These are phyloP conservation scores for Sympetrum striolatum DNA, from an alignment of 2,888 invertebrate genomes.

Conservation along the genomic window DNA sequence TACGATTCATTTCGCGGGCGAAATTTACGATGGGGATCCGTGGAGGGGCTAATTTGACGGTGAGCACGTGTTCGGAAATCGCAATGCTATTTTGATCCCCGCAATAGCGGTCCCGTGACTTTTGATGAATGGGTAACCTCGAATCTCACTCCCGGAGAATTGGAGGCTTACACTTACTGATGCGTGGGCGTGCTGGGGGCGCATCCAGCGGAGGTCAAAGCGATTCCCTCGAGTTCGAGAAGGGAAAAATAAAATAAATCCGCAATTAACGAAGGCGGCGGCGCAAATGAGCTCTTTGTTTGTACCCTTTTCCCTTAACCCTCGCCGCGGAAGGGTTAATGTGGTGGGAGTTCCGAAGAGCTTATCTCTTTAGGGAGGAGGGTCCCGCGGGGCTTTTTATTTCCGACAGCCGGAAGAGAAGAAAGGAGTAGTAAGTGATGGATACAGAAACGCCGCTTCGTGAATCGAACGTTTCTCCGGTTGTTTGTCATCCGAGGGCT, in stretches of 20 bases:
- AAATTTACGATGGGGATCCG: too few relatives aligned
- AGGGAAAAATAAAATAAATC: neutral
- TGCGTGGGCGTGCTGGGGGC: neutral
- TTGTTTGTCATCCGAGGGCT: neutral
- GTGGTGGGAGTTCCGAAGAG: neutral
- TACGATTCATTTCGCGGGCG: too few relatives aligned
- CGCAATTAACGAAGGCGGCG: conserved; percentile 21
- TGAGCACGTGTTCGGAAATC: too few relatives aligned
- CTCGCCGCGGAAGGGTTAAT: neutral
- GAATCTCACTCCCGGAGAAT: too few relatives aligned
- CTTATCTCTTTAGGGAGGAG: neutral
- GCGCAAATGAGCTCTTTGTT: neutral
- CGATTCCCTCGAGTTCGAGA: neutral
- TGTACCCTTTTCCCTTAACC: neutral
- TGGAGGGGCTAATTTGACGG: too few relatives aligned
- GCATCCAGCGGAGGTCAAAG: conserved; percentile 10
- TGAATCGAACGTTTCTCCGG: neutral
- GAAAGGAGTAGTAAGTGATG: neutral
- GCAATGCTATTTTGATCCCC: too few relatives aligned
- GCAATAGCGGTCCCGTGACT: too few relatives aligned
- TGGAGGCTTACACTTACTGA: too few relatives aligned
- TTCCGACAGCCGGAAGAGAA: neutral
- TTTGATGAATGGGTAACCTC: too few relatives aligned
- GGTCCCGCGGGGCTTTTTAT: neutral
- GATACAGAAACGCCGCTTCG: neutral